A percentile compares a stretch with the other conserved stretches of the same genome.
phyloP scores from a whole-genome alignment of 2,888 invertebrate species.

The Habroteleia sp. region DNA sequence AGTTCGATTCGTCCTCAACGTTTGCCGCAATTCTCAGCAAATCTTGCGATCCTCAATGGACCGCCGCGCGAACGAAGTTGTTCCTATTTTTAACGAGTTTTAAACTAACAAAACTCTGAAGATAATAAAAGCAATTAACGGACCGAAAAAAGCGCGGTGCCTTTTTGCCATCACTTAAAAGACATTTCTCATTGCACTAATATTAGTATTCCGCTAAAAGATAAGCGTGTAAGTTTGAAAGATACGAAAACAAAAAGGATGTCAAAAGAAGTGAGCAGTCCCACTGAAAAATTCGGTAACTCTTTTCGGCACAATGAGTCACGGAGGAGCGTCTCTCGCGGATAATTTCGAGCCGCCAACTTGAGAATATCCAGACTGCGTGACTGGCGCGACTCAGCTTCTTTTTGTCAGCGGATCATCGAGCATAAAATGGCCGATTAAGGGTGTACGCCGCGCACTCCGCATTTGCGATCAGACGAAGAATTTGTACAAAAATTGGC shows the following conservation, averaged over 20 bases:
- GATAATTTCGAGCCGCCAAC: constrained; percentile 53
- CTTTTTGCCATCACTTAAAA: constrained; percentile 23
- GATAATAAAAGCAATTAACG: constrained; percentile 20
- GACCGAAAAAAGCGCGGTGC: constrained; percentile 22
- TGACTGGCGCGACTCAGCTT: constrained; percentile 53
- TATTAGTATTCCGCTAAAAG: constrained; percentile 53
- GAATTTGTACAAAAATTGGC: too few species aligned
- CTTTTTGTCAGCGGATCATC: constrained; percentile 54
- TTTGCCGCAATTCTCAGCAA: too few species aligned
- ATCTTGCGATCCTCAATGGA: too few species aligned
- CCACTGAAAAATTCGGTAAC: constrained; percentile 52
- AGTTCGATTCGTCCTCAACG: too few species aligned
- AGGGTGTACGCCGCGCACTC: constrained; percentile 36
- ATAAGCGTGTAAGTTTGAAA: constrained; percentile 45
- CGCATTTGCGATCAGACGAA: constrained; percentile 27
- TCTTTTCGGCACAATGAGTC: constrained; percentile 25
- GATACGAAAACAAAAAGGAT: constrained; percentile 44
- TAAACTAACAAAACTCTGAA: neutral
- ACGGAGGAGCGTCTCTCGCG: constrained; percentile 39
- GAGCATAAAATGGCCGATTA: constrained; percentile 58
- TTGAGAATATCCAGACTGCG: constrained; percentile 62
- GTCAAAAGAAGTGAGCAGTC: constrained; percentile 45
- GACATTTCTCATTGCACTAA: constrained; percentile 40
- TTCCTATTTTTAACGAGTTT: too few species aligned
- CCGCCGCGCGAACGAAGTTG: too few species aligned